A percentile compares a stretch with the other conserved stretches of the same genome.
Conservation (phyloP, 2,797 vertebrate genomes). For the Loriculus beryllinus region DNA sequence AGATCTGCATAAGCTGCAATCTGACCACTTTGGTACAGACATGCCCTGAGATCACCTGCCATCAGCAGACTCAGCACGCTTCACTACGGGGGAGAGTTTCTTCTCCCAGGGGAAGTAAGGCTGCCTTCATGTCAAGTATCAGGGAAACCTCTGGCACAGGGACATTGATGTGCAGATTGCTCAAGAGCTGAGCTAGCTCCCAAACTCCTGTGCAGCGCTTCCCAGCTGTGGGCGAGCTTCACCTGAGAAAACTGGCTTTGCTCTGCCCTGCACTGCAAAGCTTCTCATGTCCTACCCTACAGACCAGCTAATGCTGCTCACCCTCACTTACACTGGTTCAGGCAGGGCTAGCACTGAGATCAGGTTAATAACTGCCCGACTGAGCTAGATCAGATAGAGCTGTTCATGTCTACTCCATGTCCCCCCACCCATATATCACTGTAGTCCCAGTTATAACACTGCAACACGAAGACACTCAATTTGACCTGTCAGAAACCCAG, state of each 20-base stretch:
- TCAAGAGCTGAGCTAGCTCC: background rate
- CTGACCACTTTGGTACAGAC: background rate
- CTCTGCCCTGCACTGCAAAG: background rate
- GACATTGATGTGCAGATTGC: background rate
- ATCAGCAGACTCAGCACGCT: background rate
- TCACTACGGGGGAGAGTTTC: background rate
- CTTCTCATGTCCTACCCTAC: background rate
- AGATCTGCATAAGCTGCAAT: background rate
- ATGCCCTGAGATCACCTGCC: background rate
- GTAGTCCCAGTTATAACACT: background rate
- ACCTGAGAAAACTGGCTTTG: background rate
- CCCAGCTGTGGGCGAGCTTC: background rate
- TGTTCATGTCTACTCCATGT: background rate
- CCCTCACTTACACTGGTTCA: too few species aligned
- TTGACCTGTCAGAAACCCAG: background rate
- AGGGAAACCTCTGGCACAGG: background rate
- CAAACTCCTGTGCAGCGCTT: background rate
- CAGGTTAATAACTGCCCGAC: background rate
- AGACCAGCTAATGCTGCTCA: background rate
- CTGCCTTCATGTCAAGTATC: background rate
- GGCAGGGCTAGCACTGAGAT: background rate
- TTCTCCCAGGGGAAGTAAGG: background rate
- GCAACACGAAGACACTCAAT: rapidly evolving
- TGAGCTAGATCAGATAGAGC: background rate
- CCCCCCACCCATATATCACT: too few species aligned